Evolutionary conservation across 2,888 invertebrate species (phyloP).

Genomic region (Caenorhabditis macrosperma): DNA sequence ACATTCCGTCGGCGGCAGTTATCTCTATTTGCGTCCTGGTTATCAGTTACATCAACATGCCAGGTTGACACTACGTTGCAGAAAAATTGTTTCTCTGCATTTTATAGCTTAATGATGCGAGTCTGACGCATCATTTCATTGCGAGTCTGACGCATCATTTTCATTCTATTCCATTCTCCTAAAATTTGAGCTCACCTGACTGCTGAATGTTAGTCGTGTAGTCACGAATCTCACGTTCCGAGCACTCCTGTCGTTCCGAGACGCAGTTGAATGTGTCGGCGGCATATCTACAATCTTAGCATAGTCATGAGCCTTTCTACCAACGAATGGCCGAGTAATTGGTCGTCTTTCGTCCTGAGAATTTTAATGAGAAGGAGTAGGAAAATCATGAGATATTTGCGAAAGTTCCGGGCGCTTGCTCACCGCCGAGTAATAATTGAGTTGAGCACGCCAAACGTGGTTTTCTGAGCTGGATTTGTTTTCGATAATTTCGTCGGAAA

Average conservation of each 20-base stretch:
- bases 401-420: not conserved
- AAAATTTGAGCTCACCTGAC: slow-evolving; percentile 46
- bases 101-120: not conserved
- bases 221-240: slow-evolving; percentile 26
- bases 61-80: slow-evolving; percentile 10
- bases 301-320: not conserved
- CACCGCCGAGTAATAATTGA: not conserved
- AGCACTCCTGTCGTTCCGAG: not conserved
- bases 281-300: slow-evolving; percentile 48
- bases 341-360: not conserved
- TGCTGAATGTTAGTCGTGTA: slow-evolving; percentile 8
- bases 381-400: not conserved
- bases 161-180: not conserved
- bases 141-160: not conserved
- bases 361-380: slow-evolving; percentile 21
- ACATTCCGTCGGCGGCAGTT: slow-evolving; percentile 39
- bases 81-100: not conserved
- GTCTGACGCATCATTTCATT: not conserved
- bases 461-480: too few species aligned
- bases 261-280: not conserved
- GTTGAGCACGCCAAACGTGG: not conserved
- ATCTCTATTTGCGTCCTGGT: slow-evolving; percentile 38
- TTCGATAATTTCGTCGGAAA: slow-evolving; percentile 7
- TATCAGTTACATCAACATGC: slow-evolving; percentile 29
- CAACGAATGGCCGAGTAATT: not conserved